These are phyloP conservation scores for Heliconius charithonia DNA, from an alignment of 2,888 invertebrate genomes.

Conservation along the genomic window DNA sequence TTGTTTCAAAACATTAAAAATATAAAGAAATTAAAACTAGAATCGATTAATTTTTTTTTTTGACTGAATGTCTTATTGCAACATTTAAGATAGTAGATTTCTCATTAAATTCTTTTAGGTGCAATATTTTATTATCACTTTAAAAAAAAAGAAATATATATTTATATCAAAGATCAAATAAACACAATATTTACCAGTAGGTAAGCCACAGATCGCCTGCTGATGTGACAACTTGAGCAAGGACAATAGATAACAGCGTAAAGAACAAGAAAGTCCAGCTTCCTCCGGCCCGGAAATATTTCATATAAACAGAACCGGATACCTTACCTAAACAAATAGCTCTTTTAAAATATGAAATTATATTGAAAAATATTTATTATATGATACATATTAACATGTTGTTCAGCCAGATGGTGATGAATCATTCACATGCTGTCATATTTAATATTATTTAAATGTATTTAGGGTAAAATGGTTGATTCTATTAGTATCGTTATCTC, in stretches of 20 bases:
- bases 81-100: not conserved
- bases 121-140: not conserved
- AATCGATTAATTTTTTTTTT: no score
- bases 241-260: slow-evolving; percentile 82
- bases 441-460: no score
- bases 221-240: slow-evolving; percentile 88
- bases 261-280: slow-evolving; percentile 80
- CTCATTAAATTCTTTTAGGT: not conserved
- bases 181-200: slow-evolving; percentile 83
- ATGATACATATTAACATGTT: not conserved
- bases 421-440: not conserved
- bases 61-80: not conserved
- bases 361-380: not conserved
- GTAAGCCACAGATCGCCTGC: slow-evolving; percentile 91
- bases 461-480: no score
- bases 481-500: no score
- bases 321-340: slow-evolving; percentile 69
- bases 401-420: not conserved
- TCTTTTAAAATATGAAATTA: not conserved
- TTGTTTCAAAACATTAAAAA: not conserved
- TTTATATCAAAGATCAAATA: not conserved
- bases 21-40: not conserved
- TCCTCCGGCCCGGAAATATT: slow-evolving; percentile 89
- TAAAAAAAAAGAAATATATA: not conserved
- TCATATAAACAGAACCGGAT: slow-evolving; percentile 84